phyloP scores from a whole-genome alignment of 1,140 invertebrate species.

The Apocrypta bakeri region DNA sequence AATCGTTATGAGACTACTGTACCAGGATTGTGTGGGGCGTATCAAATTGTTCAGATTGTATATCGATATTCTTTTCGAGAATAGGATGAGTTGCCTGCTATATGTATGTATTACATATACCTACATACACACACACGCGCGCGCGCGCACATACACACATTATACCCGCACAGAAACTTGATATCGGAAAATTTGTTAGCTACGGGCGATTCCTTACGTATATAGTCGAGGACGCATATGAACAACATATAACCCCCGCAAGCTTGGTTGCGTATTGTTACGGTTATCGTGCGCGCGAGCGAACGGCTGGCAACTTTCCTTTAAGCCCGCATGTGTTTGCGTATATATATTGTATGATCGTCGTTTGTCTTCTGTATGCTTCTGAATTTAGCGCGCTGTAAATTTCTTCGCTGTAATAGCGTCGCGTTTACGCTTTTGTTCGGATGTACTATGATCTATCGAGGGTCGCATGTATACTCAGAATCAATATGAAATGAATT shows the following conservation, averaged over 20 bases:
- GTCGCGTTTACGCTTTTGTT: neutral
- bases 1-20: neutral
- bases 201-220: slow-evolving; percentile 23
- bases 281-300: neutral
- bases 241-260: no score
- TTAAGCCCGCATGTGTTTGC: neutral
- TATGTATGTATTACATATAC: no score
- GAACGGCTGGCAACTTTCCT: neutral
- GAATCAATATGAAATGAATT: neutral
- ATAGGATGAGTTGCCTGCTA: neutral
- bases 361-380: neutral
- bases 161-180: slow-evolving; percentile 5
- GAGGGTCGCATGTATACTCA: no score
- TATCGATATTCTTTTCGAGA: neutral
- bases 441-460: neutral
- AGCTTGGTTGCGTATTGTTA: slow-evolving; percentile 4
- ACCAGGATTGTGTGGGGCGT: neutral
- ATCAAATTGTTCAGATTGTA: slow-evolving; percentile 19
- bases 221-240: neutral
- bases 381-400: no score
- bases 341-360: neutral
- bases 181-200: slow-evolving; percentile 33
- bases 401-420: neutral
- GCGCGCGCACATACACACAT: neutral
- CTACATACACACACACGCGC: no score